These are phyloP conservation scores for Philonicus albiceps DNA, from an alignment of 2,888 invertebrate species.

Conservation along the genomic window DNA sequence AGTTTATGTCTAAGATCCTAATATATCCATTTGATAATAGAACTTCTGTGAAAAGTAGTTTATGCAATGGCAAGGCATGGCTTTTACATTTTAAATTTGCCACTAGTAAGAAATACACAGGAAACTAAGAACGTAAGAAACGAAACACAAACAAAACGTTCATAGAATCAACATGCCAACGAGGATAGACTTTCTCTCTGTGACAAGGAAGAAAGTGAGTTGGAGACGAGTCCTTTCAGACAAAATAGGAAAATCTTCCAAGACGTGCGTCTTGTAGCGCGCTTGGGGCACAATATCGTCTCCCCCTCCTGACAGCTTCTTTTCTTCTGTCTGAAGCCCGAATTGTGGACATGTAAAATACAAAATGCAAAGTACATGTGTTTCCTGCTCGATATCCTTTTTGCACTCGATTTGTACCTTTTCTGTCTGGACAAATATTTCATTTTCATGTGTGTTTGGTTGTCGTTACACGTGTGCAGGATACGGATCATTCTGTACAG, in stretches of 20 bases:
- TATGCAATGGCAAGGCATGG: neutral
- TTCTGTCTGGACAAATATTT: slow-evolving; percentile 12
- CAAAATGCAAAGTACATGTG: neutral
- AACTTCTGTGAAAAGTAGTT: neutral
- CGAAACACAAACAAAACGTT: neutral
- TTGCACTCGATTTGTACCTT: neutral
- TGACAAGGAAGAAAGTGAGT: neutral
- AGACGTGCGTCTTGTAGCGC: neutral
- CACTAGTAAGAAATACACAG: neutral
- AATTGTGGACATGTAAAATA: neutral
- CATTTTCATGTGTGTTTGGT: neutral
- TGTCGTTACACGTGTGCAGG: neutral
- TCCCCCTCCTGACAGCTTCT: neutral
- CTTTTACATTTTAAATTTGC: neutral
- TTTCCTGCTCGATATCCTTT: neutral
- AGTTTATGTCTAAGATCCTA: neutral
- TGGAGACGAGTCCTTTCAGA: neutral
- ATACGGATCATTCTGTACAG: neutral
- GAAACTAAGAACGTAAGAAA: neutral
- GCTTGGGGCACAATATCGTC: neutral
- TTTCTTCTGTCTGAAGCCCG: neutral
- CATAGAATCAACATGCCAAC: neutral
- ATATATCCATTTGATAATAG: neutral
- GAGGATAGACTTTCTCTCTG: neutral
- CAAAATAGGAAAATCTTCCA: neutral